Evolutionary conservation across 1,140 invertebrate species (phyloP).

Genomic region (Spodoptera frugiperda): DNA sequence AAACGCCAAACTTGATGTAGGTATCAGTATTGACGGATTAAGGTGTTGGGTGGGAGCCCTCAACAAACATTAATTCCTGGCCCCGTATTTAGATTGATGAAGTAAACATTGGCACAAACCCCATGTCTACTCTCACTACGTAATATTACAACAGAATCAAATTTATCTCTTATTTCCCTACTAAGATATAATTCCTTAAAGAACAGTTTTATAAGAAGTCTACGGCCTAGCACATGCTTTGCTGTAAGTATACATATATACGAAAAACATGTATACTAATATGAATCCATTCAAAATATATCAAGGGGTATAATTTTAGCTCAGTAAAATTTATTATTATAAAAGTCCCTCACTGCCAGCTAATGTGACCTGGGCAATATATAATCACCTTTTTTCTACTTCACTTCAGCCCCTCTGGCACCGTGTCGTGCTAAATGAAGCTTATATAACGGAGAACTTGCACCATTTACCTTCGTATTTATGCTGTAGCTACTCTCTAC

Average conservation of each 20-base stretch:
- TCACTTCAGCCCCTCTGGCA: conserved; percentile 27
- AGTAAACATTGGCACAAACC: neutral
- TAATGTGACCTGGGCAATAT: conserved; percentile 29
- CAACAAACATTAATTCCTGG: conserved; percentile 15
- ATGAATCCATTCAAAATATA: too few species aligned
- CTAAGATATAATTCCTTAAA: neutral
- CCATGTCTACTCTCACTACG: neutral
- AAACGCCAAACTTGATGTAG: conserved; percentile 13
- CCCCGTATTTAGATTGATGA: conserved; percentile 28
- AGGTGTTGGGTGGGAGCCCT: conserved; percentile 13
- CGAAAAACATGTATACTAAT: too few species aligned
- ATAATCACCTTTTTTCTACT: conserved; percentile 40
- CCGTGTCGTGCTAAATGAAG: conserved; percentile 42
- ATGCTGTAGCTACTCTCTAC: conserved; percentile 20
- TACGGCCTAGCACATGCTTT: conserved; percentile 12
- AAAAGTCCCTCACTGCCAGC: conserved; percentile 6
- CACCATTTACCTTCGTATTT: conserved; percentile 37
- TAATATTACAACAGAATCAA: neutral
- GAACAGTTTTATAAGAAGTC: neutral
- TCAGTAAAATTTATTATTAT: conserved; percentile 19
- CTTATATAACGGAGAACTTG: conserved; percentile 34
- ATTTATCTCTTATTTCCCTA: neutral
- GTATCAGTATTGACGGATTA: conserved; percentile 36
- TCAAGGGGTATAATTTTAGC: neutral
- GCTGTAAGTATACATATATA: neutral